Evolutionary conservation across 2,888 invertebrate genomes (phyloP).

Genomic region (Exocentrus adspersus): DNA sequence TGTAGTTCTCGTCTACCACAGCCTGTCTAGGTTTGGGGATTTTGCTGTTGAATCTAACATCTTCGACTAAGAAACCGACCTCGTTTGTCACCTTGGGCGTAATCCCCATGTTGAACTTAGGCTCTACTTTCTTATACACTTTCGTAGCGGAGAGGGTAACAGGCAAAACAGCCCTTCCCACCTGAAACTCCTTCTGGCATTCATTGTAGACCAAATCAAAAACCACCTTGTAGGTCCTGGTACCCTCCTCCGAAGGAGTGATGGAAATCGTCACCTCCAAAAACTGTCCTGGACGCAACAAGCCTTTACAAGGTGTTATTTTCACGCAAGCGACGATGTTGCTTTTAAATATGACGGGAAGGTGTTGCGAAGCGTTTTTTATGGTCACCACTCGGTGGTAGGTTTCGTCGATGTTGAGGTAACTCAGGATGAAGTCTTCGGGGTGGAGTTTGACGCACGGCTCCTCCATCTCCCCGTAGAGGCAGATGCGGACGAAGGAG

Average conservation of each 20-base stretch:
- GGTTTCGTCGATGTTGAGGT: slow-evolving; percentile 61
- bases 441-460: slow-evolving; percentile 65
- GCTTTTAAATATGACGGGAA: slow-evolving; percentile 50
- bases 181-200: slow-evolving; percentile 24
- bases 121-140: slow-evolving; percentile 18
- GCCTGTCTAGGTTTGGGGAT: slow-evolving; percentile 50
- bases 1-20: slow-evolving; percentile 41
- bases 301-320: slow-evolving; percentile 41
- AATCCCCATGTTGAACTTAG: slow-evolving; percentile 56
- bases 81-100: slow-evolving; percentile 56
- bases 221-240: slow-evolving; percentile 37
- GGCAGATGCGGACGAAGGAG: slow-evolving; percentile 57
- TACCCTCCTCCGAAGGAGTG: slow-evolving; percentile 48
- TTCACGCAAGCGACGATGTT: slow-evolving; percentile 53
- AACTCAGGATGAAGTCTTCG: slow-evolving; percentile 63
- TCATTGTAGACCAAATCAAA: slow-evolving; percentile 51
- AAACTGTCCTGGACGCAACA: slow-evolving; percentile 39
- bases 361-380: slow-evolving; percentile 46
- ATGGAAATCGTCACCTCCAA: slow-evolving; percentile 45
- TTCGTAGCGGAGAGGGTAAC: slow-evolving; percentile 4
- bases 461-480: slow-evolving; percentile 69
- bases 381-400: slow-evolving; percentile 45
- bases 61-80: slow-evolving; percentile 56
- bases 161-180: slow-evolving; percentile 27
- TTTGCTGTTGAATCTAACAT: slow-evolving; percentile 51